Evolutionary conservation across 2,888 invertebrate genomes (phyloP).

Genomic region (Calephelis perditalis): DNA sequence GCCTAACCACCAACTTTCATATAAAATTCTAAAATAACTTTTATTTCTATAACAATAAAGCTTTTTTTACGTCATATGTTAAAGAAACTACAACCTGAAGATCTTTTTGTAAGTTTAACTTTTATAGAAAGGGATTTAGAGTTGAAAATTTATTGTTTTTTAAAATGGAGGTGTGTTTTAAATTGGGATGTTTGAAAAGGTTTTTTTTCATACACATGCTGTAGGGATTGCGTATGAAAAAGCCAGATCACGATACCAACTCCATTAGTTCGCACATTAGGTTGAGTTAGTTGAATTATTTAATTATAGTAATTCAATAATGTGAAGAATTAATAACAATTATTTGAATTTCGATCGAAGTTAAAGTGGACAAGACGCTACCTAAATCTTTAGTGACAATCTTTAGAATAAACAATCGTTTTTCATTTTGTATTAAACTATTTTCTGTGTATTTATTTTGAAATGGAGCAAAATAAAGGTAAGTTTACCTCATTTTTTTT

Average conservation of each 20-base stretch:
- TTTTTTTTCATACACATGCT: conserved; percentile 66
- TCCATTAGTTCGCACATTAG: conserved; percentile 78
- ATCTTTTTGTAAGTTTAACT: conserved; percentile 30
- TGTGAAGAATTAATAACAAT: conserved; percentile 71
- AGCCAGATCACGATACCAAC: conserved; percentile 69
- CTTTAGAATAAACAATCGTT: conserved; percentile 30
- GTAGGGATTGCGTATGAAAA: conserved; percentile 43
- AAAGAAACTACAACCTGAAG: conserved; percentile 25
- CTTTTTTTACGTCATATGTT: conserved; percentile 32
- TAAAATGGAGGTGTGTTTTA: conserved; percentile 46
- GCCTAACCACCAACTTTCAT: conserved; percentile 43
- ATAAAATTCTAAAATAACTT: conserved; percentile 34
- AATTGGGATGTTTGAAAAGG: conserved; percentile 40
- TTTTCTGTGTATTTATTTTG: conserved; percentile 22
- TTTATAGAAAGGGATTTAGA: conserved; percentile 38
- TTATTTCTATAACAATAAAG: conserved; percentile 36
- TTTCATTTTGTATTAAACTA: conserved; percentile 8
- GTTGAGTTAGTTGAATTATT: conserved; percentile 73
- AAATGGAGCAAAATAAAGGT: conserved; percentile 68
- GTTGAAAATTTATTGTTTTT: conserved; percentile 26
- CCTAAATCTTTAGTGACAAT: conserved; percentile 55
- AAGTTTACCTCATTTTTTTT: conserved; percentile 26
- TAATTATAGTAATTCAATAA: conserved; percentile 78
- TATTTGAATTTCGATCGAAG: conserved; percentile 48
- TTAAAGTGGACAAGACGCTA: conserved; percentile 45